Conservation (phyloP, 37 sponge, comb jelly and placozoan genomes). For the Mnemiopsis leidyi region DNA sequence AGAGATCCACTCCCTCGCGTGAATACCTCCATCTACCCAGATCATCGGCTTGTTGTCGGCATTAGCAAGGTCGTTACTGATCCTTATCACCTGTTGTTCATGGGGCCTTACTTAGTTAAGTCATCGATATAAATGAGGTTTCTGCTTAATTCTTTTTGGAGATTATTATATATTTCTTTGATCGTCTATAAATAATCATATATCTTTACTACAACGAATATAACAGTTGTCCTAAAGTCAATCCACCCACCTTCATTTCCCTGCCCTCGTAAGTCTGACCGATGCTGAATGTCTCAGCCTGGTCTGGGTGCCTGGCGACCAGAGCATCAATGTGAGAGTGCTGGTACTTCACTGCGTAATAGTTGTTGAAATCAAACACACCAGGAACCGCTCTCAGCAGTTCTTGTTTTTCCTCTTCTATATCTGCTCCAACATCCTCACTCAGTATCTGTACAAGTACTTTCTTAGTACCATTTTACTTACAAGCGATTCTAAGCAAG, state of each 20-base stretch:
- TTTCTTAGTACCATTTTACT: too few relatives aligned
- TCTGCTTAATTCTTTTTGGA: too few relatives aligned
- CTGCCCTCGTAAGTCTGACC: constrained; percentile 29
- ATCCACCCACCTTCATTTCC: background rate
- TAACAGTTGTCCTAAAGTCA: too few relatives aligned
- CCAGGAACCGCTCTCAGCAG: background rate
- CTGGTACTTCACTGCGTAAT: constrained; percentile 14
- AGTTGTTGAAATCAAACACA: constrained; percentile 25
- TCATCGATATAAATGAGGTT: too few relatives aligned
- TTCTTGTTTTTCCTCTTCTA: background rate
- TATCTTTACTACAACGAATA: too few relatives aligned
- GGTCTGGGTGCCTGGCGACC: background rate
- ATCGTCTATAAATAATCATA: too few relatives aligned
- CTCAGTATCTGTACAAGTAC: background rate
- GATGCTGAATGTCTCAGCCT: constrained; percentile 59
- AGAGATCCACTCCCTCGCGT: constrained; percentile 52
- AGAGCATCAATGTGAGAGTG: background rate
- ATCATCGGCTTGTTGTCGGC: constrained; percentile 34
- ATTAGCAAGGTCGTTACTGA: constrained; percentile 17
- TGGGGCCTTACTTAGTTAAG: too few relatives aligned
- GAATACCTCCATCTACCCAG: constrained; percentile 51
- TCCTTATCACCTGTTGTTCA: constrained; percentile 40
- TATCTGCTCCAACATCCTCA: background rate
- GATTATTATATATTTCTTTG: too few relatives aligned
- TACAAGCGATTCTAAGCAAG: too few relatives aligned